These are phyloP conservation scores for Marmota flaviventris DNA, from an alignment of 2,113 vertebrate genomes.

Conservation along the genomic window DNA sequence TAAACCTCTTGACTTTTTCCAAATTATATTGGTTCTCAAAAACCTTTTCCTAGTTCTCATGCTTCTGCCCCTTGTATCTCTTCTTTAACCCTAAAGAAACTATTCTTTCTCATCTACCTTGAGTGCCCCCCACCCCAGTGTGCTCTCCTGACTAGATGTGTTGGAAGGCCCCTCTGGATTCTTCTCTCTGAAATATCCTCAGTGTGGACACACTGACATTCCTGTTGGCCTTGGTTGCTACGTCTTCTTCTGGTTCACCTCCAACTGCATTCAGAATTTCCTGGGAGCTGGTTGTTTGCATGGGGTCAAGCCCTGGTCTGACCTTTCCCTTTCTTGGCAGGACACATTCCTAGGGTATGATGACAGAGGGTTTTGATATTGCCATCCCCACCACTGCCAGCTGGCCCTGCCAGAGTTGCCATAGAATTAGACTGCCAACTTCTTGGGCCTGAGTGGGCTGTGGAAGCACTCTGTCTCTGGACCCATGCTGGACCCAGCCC, in stretches of 20 bases:
- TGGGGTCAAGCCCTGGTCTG: constrained; percentile 26
- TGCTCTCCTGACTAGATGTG: not conserved
- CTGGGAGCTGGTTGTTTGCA: constrained; percentile 44
- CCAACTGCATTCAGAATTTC: constrained; percentile 45
- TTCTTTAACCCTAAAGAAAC: not conserved
- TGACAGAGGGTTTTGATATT: constrained; percentile 42
- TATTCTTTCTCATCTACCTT: not conserved
- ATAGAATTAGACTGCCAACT: constrained; percentile 5
- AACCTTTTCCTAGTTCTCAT: not conserved
- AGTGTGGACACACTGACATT: not conserved
- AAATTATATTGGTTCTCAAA: not conserved
- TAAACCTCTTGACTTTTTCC: not conserved
- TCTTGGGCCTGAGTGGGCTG: not conserved
- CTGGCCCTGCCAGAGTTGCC: constrained; percentile 39
- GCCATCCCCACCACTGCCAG: not conserved
- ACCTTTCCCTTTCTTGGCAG: constrained; percentile 68
- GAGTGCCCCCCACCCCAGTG: not conserved
- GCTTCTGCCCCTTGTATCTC: not conserved
- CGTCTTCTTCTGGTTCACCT: constrained; percentile 37
- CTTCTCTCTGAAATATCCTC: not conserved
- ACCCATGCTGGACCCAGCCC: not conserved
- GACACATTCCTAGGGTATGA: constrained; percentile 22
- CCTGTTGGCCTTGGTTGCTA: not conserved
- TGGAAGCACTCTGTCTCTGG: not conserved
- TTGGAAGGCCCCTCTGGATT: not conserved